Evolutionary conservation across 2,113 vertebrate genomes (phyloP).

Genomic region (rabbit (Oryctolagus cuniculus)): DNA sequence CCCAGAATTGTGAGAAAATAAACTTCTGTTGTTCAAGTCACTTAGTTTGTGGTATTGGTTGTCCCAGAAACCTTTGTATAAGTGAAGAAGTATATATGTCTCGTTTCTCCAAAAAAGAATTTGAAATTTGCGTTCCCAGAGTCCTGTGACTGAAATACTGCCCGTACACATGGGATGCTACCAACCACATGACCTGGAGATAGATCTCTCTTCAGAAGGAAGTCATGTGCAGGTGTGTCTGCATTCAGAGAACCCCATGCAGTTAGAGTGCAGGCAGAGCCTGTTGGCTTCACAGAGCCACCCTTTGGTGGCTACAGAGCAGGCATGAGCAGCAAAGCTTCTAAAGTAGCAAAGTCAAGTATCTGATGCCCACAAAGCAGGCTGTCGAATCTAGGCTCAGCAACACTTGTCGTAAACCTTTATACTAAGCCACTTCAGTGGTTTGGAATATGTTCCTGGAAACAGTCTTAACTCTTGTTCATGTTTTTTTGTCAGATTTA

Average conservation of each 20-base stretch:
- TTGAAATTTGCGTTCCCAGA: background rate
- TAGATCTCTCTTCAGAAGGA: background rate
- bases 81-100: background rate
- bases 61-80: background rate
- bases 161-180: background rate
- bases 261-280: background rate
- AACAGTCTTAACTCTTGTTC: background rate
- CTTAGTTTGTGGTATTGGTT: background rate
- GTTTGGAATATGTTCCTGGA: background rate
- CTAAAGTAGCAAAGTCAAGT: background rate
- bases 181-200: background rate
- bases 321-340: background rate
- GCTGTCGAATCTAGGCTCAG: background rate
- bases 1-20: background rate
- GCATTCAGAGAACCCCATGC: accelerated
- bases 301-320: too few species aligned
- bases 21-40: background rate
- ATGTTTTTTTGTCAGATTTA: too few species aligned
- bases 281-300: background rate
- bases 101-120: background rate
- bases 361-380: background rate
- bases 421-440: background rate
- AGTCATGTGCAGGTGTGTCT: background rate
- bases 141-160: background rate
- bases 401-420: background rate